Evolutionary conservation across 1,140 invertebrate genomes (phyloP).

Genomic region (Pseudomyrmex dendroicus): DNA sequence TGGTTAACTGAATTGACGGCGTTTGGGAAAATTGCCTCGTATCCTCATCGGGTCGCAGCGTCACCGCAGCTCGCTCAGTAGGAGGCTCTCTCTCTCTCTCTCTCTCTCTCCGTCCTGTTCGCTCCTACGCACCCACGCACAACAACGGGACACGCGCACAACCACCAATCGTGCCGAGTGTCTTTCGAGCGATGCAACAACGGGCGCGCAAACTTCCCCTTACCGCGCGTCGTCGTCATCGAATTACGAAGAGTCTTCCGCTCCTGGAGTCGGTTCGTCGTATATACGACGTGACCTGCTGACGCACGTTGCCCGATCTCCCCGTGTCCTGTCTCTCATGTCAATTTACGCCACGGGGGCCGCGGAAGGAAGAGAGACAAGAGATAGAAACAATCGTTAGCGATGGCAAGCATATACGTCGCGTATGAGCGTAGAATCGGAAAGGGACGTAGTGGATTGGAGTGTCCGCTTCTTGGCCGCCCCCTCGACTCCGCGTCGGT

Average conservation of each 20-base stretch:
- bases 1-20: constrained; percentile 74
- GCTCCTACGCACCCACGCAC: constrained; percentile 6
- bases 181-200: constrained; percentile 39
- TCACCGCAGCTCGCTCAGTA: constrained; percentile 34
- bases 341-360: constrained; percentile 79
- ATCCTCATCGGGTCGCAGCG: constrained; percentile 56
- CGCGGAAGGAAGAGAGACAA: constrained; percentile 81
- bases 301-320: constrained; percentile 67
- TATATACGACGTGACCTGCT: constrained; percentile 66
- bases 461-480: constrained; percentile 84
- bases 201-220: constrained; percentile 16
- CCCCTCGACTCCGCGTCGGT: constrained; percentile 72
- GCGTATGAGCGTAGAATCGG: constrained; percentile 69
- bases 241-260: constrained; percentile 71
- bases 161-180: constrained; percentile 45
- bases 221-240: constrained; percentile 18
- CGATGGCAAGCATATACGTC: constrained; percentile 55
- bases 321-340: constrained; percentile 77
- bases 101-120: neutral
- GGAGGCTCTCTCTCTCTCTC: constrained; percentile 37
- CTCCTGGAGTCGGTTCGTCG: constrained; percentile 66
- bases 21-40: constrained; percentile 75
- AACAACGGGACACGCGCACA: constrained; percentile 41
- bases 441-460: constrained; percentile 78
- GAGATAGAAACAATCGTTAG: constrained; percentile 54